These are phyloP conservation scores for Brevimyrus niger DNA, from an alignment of 2,113 vertebrate genomes.

Conservation along the genomic window DNA sequence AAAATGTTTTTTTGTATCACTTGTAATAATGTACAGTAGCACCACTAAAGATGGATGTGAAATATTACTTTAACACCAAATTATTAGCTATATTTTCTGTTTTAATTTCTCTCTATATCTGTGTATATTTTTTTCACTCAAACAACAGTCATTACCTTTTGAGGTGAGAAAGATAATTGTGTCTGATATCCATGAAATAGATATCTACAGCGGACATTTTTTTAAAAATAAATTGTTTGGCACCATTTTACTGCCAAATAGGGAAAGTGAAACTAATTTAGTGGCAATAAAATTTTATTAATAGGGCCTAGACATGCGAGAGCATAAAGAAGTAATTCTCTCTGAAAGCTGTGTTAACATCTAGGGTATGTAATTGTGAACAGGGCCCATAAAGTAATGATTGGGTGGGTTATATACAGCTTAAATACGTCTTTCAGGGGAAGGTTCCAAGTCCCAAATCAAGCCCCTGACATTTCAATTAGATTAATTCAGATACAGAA, in stretches of 20 bases:
- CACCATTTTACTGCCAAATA: conserved; percentile 54
- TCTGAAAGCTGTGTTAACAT: conserved; percentile 65
- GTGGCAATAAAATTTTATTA: conserved; percentile 70
- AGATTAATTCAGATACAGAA: conserved; percentile 27
- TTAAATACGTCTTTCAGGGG: conserved; percentile 49
- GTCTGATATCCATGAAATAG: conserved; percentile 32
- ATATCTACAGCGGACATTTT: conserved; percentile 60
- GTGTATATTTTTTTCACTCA: background rate
- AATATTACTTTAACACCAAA: background rate
- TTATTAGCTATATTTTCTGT: background rate
- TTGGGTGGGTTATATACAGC: conserved; percentile 55
- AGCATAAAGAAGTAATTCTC: conserved; percentile 63
- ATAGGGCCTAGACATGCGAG: conserved; percentile 61
- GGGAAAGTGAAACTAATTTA: conserved; percentile 65
- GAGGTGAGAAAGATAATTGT: background rate
- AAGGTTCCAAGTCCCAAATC: conserved; percentile 45
- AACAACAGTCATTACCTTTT: background rate
- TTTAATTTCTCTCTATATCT: background rate
- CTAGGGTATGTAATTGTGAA: conserved; percentile 57
- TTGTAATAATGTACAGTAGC: background rate
- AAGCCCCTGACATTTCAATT: conserved; percentile 38
- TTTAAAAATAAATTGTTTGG: conserved; percentile 62
- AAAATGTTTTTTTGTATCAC: background rate
- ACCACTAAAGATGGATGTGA: background rate
- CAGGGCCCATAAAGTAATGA: conserved; percentile 58